phyloP scores from a whole-genome alignment of 2,888 invertebrate species.

The Hypselothyrea guttata region DNA sequence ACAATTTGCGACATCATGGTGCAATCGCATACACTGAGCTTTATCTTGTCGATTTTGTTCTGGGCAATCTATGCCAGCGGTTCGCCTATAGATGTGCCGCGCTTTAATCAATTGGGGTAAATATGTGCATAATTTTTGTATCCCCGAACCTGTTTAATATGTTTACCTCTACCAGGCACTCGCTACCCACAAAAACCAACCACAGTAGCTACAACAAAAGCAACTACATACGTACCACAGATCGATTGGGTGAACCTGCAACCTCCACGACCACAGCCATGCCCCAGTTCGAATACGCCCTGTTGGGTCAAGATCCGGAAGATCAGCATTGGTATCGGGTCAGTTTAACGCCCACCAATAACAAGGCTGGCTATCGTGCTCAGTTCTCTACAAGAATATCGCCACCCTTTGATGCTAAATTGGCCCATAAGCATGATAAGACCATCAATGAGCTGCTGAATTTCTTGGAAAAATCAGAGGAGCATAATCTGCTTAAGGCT shows the following conservation, averaged over 20 bases:
- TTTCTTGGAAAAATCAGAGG: conserved; percentile 56
- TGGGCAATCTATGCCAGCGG: conserved; percentile 21
- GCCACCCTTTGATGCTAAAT: conserved; percentile 54
- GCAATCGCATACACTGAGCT: conserved; percentile 25
- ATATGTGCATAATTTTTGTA: too few species aligned
- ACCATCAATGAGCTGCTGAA: conserved; percentile 51
- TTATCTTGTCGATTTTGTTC: conserved; percentile 13
- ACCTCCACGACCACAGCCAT: background rate
- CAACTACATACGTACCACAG: conserved; percentile 4
- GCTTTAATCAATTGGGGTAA: conserved; percentile 53
- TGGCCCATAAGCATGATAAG: conserved; percentile 56
- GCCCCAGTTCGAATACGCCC: conserved; percentile 57
- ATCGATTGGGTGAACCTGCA: conserved; percentile 5
- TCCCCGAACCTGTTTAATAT: background rate
- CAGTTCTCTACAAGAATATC: conserved; percentile 51
- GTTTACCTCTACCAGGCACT: background rate
- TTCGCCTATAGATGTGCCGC: conserved; percentile 42
- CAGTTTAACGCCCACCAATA: conserved; percentile 41
- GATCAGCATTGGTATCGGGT: conserved; percentile 68
- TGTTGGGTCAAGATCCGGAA: conserved; percentile 60
- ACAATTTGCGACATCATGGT: conserved; percentile 39
- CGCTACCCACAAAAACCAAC: conserved; percentile 4
- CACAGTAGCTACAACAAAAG: conserved; percentile 10
- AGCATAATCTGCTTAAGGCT: conserved; percentile 44
- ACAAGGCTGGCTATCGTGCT: conserved; percentile 41